Conservation (phyloP, 2,888 invertebrate species). For the Sceliomorpha sp. region DNA sequence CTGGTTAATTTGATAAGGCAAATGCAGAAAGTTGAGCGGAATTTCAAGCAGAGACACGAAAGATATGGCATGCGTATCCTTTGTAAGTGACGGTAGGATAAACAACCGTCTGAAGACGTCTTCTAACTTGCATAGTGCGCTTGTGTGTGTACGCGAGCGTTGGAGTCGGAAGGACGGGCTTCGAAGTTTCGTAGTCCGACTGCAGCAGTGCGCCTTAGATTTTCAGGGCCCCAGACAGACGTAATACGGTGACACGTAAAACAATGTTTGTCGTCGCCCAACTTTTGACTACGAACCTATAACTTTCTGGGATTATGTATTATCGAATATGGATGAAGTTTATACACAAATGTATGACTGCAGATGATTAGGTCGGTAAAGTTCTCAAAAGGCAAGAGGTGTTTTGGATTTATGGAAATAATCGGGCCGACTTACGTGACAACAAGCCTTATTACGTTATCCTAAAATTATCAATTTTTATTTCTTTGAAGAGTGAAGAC, state of each 20-base stretch:
- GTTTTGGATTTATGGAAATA: no score
- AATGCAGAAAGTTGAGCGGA: constrained; percentile 38
- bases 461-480: no score
- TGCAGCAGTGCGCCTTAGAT: constrained; percentile 40
- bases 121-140: constrained; percentile 24
- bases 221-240: constrained; percentile 23
- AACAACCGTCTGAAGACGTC: constrained; percentile 37
- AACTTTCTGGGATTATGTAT: constrained; percentile 42
- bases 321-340: constrained; percentile 14
- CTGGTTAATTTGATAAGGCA: constrained; percentile 40
- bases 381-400: no score
- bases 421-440: no score
- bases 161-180: constrained; percentile 31
- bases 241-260: constrained; percentile 48
- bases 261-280: constrained; percentile 44
- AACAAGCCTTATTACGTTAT: no score
- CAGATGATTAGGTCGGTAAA: no score
- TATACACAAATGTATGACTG: no score
- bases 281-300: constrained; percentile 41
- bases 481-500: no score
- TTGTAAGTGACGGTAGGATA: constrained; percentile 38
- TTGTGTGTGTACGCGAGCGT: constrained; percentile 23
- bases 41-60: constrained; percentile 21
- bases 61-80: constrained; percentile 37
- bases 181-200: constrained; percentile 23